Evolutionary conservation across 2,797 vertebrate genomes (phyloP).

Genomic region (Ficedula albicollis): DNA sequence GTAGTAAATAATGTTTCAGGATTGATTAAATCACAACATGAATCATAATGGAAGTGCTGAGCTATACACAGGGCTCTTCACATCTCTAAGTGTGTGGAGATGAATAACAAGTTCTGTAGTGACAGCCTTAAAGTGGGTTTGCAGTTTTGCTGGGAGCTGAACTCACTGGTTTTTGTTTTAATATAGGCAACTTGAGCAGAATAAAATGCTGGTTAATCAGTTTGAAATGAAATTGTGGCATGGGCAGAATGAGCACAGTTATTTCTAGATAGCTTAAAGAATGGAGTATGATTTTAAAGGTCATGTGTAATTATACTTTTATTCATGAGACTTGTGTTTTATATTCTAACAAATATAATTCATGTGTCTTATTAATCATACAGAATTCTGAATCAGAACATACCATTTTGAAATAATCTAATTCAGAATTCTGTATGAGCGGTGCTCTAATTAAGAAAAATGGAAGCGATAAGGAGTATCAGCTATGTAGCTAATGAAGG

Average conservation of each 20-base stretch:
- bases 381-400: background rate
- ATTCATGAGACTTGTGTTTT: background rate
- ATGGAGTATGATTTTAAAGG: background rate
- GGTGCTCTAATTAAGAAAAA: background rate
- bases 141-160: background rate
- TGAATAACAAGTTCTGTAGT: background rate
- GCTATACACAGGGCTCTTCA: background rate
- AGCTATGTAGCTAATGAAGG: background rate
- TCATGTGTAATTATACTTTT: background rate
- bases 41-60: slow-evolving; percentile 12
- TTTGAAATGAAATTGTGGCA: background rate
- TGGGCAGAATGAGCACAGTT: background rate
- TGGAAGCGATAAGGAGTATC: background rate
- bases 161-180: background rate
- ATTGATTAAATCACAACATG: background rate
- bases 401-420: too few species aligned
- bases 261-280: background rate
- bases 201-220: background rate
- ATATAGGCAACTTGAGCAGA: background rate
- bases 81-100: background rate
- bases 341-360: background rate
- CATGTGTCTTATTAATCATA: background rate
- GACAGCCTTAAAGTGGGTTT: background rate
- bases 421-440: too few species aligned
- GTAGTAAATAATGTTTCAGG: background rate